Evolutionary conservation across 2,888 invertebrate genomes (phyloP), one percentile per base, ranked within the genome.

Genomic region (Nyleta sp.): DNA sequence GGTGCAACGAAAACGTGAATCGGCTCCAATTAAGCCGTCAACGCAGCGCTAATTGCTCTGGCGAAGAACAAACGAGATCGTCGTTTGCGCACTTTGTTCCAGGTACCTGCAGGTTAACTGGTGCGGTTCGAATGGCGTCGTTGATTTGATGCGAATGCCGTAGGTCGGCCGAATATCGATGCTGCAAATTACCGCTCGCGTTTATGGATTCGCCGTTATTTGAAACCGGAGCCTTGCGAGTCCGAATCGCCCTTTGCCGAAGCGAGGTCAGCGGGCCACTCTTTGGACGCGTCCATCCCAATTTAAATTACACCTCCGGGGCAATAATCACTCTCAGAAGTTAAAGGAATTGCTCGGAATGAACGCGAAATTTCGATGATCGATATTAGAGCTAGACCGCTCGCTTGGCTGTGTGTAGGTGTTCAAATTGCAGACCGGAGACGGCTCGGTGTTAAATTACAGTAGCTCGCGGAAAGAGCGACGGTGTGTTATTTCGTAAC

Each of bases 21-120:
- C 82, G 80, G 80, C 79, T 75, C 85, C 84, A 87, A 87, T 87
- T 87, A 87, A 87, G 82, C 82, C 87, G 85, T 87, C 87, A 86
- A 82, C 79, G 81, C 73, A 42, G 55, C 72, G 81, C 84, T 87
- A 87, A 87, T 87, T 87, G 83, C 83, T 72, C 59, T 71, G 55
- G 53, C 55, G 55, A 48, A 48, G 64, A 70, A 68, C 57, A 75
- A 70, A 75, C 70, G 75, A 75, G 75, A 75, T 64, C 57, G 50
- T 70, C 75, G 70, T 75, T 67, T 75, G 68, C 64, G 52, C 75
- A 64, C 20, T 75, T 59, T 68, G 75, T 70, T 75, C 68, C 62
- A 57, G 68, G 68, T 64, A 68, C 75, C 55, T 28, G 50, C 28
- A 53, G 62, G 68, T 74, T 68, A 68, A 68, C 60, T 70, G 50